Evolutionary conservation across 1,140 invertebrate genomes (phyloP).

Genomic region (Batillaria attramentaria): DNA sequence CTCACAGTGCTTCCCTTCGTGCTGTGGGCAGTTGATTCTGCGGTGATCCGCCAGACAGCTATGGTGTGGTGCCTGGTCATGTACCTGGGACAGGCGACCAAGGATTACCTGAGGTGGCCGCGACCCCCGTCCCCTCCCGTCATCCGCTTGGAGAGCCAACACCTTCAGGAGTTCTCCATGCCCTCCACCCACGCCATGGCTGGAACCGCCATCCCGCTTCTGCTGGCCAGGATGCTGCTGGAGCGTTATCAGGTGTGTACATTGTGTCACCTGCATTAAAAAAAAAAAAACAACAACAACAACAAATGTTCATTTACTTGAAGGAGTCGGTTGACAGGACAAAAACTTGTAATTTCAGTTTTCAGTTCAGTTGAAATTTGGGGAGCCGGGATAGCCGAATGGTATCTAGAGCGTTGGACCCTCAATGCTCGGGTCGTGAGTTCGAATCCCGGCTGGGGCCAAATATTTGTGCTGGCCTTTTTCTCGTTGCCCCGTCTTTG

Average conservation of each 20-base stretch:
- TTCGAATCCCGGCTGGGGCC: too few relatives aligned
- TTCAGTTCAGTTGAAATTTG: too few relatives aligned
- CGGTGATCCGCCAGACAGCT: constrained; percentile 76
- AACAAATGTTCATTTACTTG: too few relatives aligned
- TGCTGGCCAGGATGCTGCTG: constrained; percentile 84
- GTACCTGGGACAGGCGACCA: constrained; percentile 82
- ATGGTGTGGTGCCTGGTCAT: constrained; percentile 89
- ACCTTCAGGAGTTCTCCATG: constrained; percentile 96
- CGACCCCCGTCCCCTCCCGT: constrained; percentile 87
- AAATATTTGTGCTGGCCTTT: too few relatives aligned
- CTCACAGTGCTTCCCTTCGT: constrained; percentile 86
- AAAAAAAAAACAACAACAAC: too few relatives aligned
- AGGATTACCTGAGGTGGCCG: constrained; percentile 84
- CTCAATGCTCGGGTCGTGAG: too few relatives aligned
- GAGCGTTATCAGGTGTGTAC: constrained; percentile 83
- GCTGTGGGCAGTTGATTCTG: constrained; percentile 87
- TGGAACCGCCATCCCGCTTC: constrained; percentile 87
- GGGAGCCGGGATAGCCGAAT: too few relatives aligned
- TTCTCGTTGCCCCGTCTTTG: too few relatives aligned
- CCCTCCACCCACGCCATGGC: constrained; percentile 96
- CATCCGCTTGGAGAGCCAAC: constrained; percentile 80
- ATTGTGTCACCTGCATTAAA: constrained; percentile 10
- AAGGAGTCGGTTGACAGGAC: too few relatives aligned
- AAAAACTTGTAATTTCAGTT: too few relatives aligned
- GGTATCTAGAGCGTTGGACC: too few relatives aligned